Conservation (phyloP, 1,140 invertebrate species). For the Stenopsyche tienmushanensis region DNA sequence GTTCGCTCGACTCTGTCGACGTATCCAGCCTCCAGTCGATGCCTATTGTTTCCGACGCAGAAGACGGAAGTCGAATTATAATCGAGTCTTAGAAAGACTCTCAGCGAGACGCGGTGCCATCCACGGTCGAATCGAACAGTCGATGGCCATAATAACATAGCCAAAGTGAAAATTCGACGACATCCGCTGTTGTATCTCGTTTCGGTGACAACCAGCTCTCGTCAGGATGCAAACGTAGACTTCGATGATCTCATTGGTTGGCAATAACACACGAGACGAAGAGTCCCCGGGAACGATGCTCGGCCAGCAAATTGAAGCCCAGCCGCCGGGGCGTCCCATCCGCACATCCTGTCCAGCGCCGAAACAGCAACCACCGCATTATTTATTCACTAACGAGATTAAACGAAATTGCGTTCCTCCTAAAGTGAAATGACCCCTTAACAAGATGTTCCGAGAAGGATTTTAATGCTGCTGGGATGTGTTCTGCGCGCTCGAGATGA, state of each 20-base stretch:
- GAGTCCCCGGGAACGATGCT: constrained; percentile 4
- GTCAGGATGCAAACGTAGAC: not conserved
- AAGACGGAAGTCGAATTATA: too few relatives aligned
- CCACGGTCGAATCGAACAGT: too few relatives aligned
- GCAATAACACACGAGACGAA: constrained; percentile 16
- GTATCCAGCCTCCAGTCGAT: too few relatives aligned
- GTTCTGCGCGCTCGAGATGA: not conserved
- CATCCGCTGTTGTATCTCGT: not conserved
- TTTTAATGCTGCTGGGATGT: constrained; percentile 29
- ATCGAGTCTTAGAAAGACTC: too few relatives aligned
- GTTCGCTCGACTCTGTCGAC: too few relatives aligned
- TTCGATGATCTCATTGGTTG: constrained; percentile 23
- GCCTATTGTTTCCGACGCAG: too few relatives aligned
- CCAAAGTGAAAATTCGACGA: not conserved
- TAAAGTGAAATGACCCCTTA: constrained; percentile 42
- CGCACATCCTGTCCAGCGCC: constrained; percentile 36
- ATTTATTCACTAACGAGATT: constrained; percentile 41
- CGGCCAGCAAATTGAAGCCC: constrained; percentile 28
- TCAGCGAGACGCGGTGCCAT: too few relatives aligned
- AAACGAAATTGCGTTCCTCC: constrained; percentile 40
- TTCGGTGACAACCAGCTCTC: not conserved
- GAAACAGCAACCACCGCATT: constrained; percentile 23
- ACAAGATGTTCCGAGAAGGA: constrained; percentile 42
- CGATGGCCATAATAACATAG: too few relatives aligned
- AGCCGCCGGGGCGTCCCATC: constrained; percentile 1